Percentiles rank a stretch among this genome's conserved stretches.
Evolutionary conservation across 2,797 vertebrate genomes (phyloP).

Genomic region (Cichlasoma orientale): DNA sequence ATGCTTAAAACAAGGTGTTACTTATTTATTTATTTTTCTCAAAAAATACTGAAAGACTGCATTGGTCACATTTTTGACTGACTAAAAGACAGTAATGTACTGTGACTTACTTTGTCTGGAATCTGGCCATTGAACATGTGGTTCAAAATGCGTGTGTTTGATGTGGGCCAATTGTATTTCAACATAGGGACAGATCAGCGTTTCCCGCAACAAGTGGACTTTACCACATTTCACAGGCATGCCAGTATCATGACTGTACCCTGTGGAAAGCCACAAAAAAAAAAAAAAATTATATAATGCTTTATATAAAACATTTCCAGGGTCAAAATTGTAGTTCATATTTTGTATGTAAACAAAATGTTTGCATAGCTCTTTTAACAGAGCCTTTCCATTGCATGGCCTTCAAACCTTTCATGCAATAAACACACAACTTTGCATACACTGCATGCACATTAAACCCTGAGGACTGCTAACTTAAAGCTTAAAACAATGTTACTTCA

Average conservation of each 20-base stretch:
- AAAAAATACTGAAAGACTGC: not conserved
- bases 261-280: not conserved
- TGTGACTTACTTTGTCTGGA: not conserved
- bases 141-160: not conserved
- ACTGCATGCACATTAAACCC: not conserved
- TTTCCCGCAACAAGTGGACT: not conserved
- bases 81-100: not conserved
- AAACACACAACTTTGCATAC: not conserved
- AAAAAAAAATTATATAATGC: not conserved
- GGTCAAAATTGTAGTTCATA: not conserved
- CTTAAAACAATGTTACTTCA: not conserved
- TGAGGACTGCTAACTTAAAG: not conserved
- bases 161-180: not conserved
- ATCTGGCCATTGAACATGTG: not conserved
- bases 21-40: accelerated
- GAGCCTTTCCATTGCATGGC: not conserved
- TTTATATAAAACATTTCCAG: not conserved
- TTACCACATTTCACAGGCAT: not conserved
- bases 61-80: not conserved
- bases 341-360: not conserved
- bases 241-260: not conserved
- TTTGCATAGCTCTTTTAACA: not conserved
- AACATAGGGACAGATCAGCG: not conserved
- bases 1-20: not conserved
- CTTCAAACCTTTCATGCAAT: not conserved